Conservation (phyloP, 2,888 invertebrate genomes). For the Melinopterus prodromus region DNA sequence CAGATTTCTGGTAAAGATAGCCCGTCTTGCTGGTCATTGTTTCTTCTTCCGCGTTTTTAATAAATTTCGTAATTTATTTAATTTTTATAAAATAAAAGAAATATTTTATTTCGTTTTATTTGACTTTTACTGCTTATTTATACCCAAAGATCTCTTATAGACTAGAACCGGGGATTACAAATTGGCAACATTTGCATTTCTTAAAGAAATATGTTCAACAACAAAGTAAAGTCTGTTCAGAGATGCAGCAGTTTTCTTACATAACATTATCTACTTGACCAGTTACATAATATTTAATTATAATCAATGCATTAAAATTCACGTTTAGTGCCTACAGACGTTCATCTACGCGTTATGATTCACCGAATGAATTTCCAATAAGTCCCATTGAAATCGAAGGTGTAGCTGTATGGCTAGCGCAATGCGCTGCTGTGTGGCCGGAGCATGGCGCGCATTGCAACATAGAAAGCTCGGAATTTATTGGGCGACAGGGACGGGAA, state of each 20-base stretch:
- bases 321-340: not conserved
- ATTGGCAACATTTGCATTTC: no score
- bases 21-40: no score
- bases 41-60: no score
- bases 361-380: not conserved
- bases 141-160: no score
- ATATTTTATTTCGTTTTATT: no score
- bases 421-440: not conserved
- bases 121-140: no score
- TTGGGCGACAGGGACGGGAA: conserved; percentile 11
- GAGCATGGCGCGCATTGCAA: not conserved
- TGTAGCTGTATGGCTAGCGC: not conserved
- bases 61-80: no score
- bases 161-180: no score
- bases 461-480: conserved; percentile 20
- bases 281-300: not conserved
- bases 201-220: no score
- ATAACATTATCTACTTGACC: not conserved
- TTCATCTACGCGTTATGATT: not conserved
- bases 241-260: not conserved
- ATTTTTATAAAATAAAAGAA: no score
- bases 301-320: not conserved
- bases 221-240: no score
- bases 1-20: no score
- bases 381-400: not conserved